Conservation (phyloP, 1,140 invertebrate genomes). For the Bombus waltoni region DNA sequence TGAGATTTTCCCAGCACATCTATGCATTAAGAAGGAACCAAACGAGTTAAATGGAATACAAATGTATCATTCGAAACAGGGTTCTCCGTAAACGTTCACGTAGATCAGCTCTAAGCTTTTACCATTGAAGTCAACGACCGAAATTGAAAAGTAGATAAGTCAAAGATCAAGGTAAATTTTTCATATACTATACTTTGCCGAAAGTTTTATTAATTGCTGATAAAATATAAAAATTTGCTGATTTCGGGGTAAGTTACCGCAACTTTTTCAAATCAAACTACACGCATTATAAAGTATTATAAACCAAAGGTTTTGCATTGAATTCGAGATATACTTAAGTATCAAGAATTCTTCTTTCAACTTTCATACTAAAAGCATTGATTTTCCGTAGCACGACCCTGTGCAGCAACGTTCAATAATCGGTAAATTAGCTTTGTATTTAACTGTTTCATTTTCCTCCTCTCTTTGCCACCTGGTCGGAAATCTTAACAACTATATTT, state of each 20-base stretch:
- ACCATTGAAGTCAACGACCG: not conserved
- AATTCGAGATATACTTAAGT: not conserved
- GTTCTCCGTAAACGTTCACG: not conserved
- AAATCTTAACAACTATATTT: constrained; percentile 67
- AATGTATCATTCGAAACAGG: not conserved
- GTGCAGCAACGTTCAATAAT: constrained; percentile 18
- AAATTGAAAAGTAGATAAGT: not conserved
- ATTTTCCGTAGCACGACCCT: not conserved
- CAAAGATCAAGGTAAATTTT: not conserved
- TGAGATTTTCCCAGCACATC: not conserved
- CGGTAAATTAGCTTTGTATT: constrained; percentile 24
- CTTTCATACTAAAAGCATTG: not conserved
- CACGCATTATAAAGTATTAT: not conserved
- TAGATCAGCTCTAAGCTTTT: not conserved
- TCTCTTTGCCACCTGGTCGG: constrained; percentile 57
- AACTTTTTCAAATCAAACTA: not conserved
- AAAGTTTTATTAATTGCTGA: too few relatives aligned
- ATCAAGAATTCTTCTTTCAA: not conserved
- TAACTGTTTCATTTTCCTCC: constrained; percentile 29
- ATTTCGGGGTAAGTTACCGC: not conserved
- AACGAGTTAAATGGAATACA: not conserved
- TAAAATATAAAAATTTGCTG: not conserved
- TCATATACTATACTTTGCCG: too few relatives aligned
- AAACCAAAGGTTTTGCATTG: not conserved
- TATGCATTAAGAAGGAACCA: not conserved